A percentile compares a stretch with the other conserved stretches of the same genome.
Evolutionary conservation across 2,888 invertebrate genomes (phyloP).

Genomic region (Pyrrhosoma nymphula): DNA sequence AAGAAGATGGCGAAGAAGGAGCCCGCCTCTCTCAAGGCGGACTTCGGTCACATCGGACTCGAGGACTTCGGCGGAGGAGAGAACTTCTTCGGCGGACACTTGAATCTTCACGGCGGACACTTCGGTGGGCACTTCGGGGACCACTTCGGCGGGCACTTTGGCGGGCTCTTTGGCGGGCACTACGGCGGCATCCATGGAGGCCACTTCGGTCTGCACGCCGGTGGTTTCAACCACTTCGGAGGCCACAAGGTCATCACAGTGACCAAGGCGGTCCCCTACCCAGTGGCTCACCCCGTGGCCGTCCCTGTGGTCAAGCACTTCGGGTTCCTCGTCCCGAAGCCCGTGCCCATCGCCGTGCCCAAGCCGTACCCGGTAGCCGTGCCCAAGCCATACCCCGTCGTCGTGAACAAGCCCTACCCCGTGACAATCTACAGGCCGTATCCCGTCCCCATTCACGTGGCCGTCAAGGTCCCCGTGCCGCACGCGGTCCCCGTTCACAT

Average conservation of each 20-base stretch:
- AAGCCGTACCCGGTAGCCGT: conserved; percentile 64
- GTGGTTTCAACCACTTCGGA: background rate
- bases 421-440: conserved; percentile 86
- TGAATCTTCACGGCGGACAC: background rate
- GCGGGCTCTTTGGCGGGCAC: background rate
- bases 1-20: background rate
- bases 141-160: background rate
- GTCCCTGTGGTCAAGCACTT: conserved; percentile 67
- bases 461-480: conserved; percentile 81
- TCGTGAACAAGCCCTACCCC: conserved; percentile 86
- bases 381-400: conserved; percentile 76
- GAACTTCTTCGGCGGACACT: background rate
- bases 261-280: conserved; percentile 89
- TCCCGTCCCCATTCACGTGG: conserved; percentile 76
- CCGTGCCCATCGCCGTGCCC: conserved; percentile 24
- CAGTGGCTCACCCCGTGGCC: conserved; percentile 70
- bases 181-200: background rate
- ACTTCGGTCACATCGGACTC: background rate
- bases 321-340: conserved; percentile 58
- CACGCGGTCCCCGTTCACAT: conserved; percentile 87
- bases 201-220: conserved; percentile 74
- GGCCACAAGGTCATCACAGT: conserved; percentile 83
- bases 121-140: background rate
- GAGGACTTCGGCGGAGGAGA: background rate
- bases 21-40: background rate